Conservation (phyloP, 1,140 invertebrate genomes). For the Sminthurides bifidus region DNA sequence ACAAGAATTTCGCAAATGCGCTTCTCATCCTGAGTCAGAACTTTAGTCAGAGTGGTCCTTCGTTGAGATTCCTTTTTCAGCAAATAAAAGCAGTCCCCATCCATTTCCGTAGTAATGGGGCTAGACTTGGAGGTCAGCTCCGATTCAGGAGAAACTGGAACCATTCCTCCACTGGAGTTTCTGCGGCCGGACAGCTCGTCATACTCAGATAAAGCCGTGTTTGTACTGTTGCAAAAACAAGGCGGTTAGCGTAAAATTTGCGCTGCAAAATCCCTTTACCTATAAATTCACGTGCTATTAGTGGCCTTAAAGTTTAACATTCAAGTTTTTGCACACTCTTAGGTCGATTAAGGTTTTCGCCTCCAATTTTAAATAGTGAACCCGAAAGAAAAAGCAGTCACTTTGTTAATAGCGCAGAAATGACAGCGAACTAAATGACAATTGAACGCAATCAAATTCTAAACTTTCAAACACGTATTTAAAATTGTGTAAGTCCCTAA, state of each 20-base stretch:
- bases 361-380: too few species aligned
- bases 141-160: constrained; percentile 29
- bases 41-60: constrained; percentile 75
- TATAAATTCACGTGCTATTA: too few species aligned
- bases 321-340: too few species aligned
- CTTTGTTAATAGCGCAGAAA: too few species aligned
- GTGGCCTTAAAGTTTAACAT: too few species aligned
- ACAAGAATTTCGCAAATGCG: constrained; percentile 78
- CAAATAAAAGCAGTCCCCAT: constrained; percentile 85
- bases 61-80: constrained; percentile 95
- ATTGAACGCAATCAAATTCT: too few species aligned
- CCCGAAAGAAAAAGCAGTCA: too few species aligned
- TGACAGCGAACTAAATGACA: too few species aligned
- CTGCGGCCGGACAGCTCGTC: constrained; percentile 23
- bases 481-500: too few species aligned
- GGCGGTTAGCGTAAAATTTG: background rate
- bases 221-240: constrained; percentile 16
- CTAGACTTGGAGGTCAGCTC: constrained; percentile 28
- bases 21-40: constrained; percentile 73
- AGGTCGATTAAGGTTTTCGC: too few species aligned
- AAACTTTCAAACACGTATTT: too few species aligned
- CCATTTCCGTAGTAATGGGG: constrained; percentile 16
- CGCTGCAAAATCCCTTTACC: too few species aligned
- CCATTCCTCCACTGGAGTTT: constrained; percentile 21
- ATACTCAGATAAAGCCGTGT: constrained; percentile 27